Conservation (phyloP, 2,797 vertebrate species). For the Lagodon rhomboides region DNA sequence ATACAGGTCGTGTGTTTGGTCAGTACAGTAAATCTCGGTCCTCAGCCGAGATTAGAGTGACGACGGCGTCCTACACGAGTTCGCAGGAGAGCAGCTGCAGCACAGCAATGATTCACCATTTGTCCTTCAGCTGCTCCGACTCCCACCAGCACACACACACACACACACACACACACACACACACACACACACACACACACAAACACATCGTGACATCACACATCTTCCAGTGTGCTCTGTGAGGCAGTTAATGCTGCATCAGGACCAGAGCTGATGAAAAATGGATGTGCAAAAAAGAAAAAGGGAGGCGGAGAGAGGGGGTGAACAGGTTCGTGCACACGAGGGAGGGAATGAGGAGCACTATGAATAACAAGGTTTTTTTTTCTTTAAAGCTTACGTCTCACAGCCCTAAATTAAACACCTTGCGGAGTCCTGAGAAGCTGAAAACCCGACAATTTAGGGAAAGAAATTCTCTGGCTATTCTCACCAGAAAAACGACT, state of each 20-base stretch:
- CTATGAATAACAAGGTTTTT: slow-evolving; percentile 1
- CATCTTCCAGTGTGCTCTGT: slow-evolving; percentile 38
- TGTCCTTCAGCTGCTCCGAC: slow-evolving; percentile 70
- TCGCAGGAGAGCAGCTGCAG: slow-evolving; percentile 47
- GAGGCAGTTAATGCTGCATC: slow-evolving; percentile 72
- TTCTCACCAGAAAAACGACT: background rate
- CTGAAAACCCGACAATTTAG: background rate
- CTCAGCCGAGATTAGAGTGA: slow-evolving; percentile 13
- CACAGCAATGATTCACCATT: slow-evolving; percentile 60
- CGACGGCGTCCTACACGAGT: slow-evolving; percentile 11
- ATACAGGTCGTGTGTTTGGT: slow-evolving; percentile 20
- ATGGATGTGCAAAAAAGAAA: slow-evolving; percentile 66
- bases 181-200: slow-evolving; percentile 23
- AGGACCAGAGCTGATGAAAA: slow-evolving; percentile 69
- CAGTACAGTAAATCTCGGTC: slow-evolving; percentile 50
- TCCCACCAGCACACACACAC: slow-evolving; percentile 49
- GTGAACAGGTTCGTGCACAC: slow-evolving; percentile 41
- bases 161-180: slow-evolving; percentile 32
- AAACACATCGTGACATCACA: slow-evolving; percentile 36
- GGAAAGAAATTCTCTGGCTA: background rate
- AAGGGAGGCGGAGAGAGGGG: slow-evolving; percentile 35
- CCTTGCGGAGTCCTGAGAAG: background rate
- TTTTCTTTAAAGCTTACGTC: background rate
- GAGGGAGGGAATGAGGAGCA: background rate
- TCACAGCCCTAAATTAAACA: background rate